Conservation (phyloP, 2,113 vertebrate species). For the Chionodraco myersi region DNA sequence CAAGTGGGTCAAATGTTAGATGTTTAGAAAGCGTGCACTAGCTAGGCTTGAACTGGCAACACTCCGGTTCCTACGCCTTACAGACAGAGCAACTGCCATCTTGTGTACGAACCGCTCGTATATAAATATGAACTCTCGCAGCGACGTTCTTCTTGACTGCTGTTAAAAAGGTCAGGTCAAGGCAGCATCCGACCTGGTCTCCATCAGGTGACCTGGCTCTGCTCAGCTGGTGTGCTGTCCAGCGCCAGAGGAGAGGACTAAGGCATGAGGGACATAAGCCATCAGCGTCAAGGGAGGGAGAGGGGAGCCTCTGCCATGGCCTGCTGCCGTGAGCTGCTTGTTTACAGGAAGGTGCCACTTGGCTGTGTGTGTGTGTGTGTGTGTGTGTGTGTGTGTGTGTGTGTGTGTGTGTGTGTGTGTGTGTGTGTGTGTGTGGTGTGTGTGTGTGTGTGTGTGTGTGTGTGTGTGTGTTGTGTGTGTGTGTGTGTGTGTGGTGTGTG, state of each 20-base stretch:
- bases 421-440: slow-evolving; percentile 61
- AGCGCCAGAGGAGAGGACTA: slow-evolving; percentile 52
- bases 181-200: slow-evolving; percentile 56
- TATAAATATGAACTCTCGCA: slow-evolving; percentile 22
- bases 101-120: not conserved
- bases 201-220: slow-evolving; percentile 64
- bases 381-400: slow-evolving; percentile 65
- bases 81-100: no score
- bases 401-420: slow-evolving; percentile 35
- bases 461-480: slow-evolving; percentile 24
- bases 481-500: slow-evolving; percentile 1
- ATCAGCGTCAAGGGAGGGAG: slow-evolving; percentile 52
- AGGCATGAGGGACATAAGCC: slow-evolving; percentile 51
- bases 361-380: slow-evolving; percentile 31
- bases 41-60: no score
- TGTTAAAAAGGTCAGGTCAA: slow-evolving; percentile 57
- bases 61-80: no score
- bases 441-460: slow-evolving; percentile 58
- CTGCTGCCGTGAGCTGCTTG: slow-evolving; percentile 76
- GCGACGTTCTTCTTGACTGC: slow-evolving; percentile 18
- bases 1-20: no score
- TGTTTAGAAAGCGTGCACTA: no score
- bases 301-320: slow-evolving; percentile 55
- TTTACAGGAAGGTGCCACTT: slow-evolving; percentile 83
- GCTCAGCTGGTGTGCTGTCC: slow-evolving; percentile 47